Percentiles rank a stretch among this genome's conserved stretches.
Evolutionary conservation across 2,113 vertebrate species (phyloP).

Genomic region (Phycodurus eques): DNA sequence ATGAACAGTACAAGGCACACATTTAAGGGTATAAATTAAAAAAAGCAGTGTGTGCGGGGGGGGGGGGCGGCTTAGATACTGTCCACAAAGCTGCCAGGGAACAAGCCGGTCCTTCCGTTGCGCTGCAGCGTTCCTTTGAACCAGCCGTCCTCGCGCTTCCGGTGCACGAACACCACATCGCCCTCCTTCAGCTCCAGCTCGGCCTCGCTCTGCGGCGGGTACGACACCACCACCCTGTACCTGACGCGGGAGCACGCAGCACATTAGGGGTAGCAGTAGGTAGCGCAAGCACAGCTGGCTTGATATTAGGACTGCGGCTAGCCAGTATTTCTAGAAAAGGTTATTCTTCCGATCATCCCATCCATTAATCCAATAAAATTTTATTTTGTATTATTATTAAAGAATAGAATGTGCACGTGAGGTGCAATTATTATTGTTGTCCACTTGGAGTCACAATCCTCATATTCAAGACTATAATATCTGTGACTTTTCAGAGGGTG

Average conservation of each 20-base stretch:
- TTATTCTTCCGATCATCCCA: too few relatives aligned
- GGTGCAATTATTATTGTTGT: too few relatives aligned
- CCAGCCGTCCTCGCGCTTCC: slow-evolving; percentile 96
- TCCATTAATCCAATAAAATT: too few relatives aligned
- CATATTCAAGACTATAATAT: too few relatives aligned
- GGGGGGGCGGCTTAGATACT: slow-evolving; percentile 73
- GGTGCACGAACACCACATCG: slow-evolving; percentile 98
- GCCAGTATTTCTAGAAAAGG: not conserved
- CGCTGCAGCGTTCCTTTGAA: slow-evolving; percentile 98
- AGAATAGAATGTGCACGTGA: too few relatives aligned
- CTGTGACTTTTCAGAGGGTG: too few relatives aligned
- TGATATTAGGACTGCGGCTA: not conserved
- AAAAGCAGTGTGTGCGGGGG: not conserved
- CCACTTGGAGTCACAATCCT: too few relatives aligned
- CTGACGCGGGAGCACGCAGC: slow-evolving; percentile 62
- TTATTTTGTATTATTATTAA: too few relatives aligned
- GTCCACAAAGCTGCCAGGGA: slow-evolving; percentile 97
- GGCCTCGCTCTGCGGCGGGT: slow-evolving; percentile 96
- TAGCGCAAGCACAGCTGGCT: too few relatives aligned
- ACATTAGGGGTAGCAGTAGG: not conserved
- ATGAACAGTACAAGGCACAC: slow-evolving; percentile 92
- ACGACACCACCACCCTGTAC: slow-evolving; percentile 95
- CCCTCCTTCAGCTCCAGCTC: slow-evolving; percentile 99
- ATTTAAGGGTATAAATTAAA: slow-evolving; percentile 72
- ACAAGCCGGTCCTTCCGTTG: slow-evolving; percentile 94